Percentiles rank a stretch among this genome's conserved stretches.
Conservation (phyloP, 64 coral and sea anemone genomes). For the Dendrophyllia cribrosa region DNA sequence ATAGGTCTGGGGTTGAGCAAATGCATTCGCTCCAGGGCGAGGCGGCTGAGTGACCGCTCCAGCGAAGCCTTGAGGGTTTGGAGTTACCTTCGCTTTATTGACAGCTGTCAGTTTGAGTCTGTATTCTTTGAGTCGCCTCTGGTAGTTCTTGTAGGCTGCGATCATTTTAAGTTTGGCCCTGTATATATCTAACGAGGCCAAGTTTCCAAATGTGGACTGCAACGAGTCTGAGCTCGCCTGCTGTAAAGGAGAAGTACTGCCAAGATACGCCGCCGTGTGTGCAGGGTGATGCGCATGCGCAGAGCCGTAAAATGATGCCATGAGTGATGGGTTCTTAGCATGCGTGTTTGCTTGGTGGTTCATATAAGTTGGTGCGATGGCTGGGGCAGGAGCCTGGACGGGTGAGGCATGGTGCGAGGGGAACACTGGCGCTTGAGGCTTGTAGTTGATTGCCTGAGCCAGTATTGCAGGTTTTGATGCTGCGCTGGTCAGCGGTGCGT, state of each 20-base stretch:
- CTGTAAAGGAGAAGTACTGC: not conserved
- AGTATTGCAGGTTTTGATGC: slow-evolving; percentile 47
- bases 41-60: slow-evolving; percentile 40
- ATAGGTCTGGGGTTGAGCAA: slow-evolving; percentile 21
- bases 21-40: slow-evolving; percentile 23
- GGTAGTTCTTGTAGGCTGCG: slow-evolving; percentile 96
- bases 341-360: slow-evolving; percentile 1
- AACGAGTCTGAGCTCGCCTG: slow-evolving; percentile 77
- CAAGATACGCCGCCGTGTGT: slow-evolving; percentile 21
- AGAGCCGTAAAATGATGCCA: slow-evolving; percentile 23
- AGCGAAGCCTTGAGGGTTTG: not conserved
- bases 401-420: slow-evolving; percentile 26
- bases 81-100: slow-evolving; percentile 29
- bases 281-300: slow-evolving; percentile 24
- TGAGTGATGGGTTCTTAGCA: slow-evolving; percentile 21
- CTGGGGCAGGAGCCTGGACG: slow-evolving; percentile 4
- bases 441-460: slow-evolving; percentile 9
- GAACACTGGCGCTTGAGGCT: slow-evolving; percentile 61
- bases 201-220: slow-evolving; percentile 77
- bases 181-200: slow-evolving; percentile 76
- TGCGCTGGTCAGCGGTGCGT: slow-evolving; percentile 42
- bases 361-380: not conserved
- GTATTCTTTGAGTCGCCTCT: slow-evolving; percentile 76
- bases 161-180: slow-evolving; percentile 92
- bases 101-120: slow-evolving; percentile 30